phyloP scores from a whole-genome alignment of 2,113 vertebrate genomes.

The Thryonomys swinderianus region DNA sequence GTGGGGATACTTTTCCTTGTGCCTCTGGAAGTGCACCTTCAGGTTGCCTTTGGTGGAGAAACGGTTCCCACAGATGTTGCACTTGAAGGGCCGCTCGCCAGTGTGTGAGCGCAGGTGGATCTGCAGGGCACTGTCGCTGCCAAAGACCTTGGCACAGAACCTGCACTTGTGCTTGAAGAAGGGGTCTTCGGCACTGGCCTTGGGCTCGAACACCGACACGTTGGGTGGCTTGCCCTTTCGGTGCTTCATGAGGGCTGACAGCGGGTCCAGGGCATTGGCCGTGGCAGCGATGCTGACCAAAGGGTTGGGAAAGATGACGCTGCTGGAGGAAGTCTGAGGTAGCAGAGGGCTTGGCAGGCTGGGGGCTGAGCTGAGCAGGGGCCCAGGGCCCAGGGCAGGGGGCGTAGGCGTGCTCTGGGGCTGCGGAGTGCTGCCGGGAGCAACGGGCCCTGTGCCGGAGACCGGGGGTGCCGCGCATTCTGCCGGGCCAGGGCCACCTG shows the following conservation, averaged over 20 bases:
- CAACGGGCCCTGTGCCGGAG: slow-evolving; percentile 85
- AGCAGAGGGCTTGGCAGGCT: slow-evolving; percentile 94
- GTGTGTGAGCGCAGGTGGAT: slow-evolving; percentile 99
- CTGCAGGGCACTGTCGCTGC: slow-evolving; percentile 98
- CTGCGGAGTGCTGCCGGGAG: slow-evolving; percentile 80
- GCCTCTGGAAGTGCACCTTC: slow-evolving; percentile 99
- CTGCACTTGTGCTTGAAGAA: slow-evolving; percentile 99
- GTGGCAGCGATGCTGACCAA: slow-evolving; percentile 98
- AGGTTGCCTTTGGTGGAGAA: slow-evolving; percentile 99
- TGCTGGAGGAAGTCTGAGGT: slow-evolving; percentile 97
- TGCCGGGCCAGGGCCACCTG: slow-evolving; percentile 84
- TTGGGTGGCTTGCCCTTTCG: slow-evolving; percentile 99
- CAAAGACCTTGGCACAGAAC: slow-evolving; percentile 99
- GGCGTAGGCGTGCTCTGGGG: slow-evolving; percentile 92
- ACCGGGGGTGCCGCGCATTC: slow-evolving; percentile 86
- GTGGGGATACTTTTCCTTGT: slow-evolving; percentile 99
- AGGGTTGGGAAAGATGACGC: slow-evolving; percentile 99
- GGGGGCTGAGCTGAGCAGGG: slow-evolving; percentile 91
- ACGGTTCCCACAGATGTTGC: slow-evolving; percentile 99
- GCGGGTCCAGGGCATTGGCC: slow-evolving; percentile 97
- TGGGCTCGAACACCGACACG: slow-evolving; percentile 98
- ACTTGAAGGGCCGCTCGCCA: slow-evolving; percentile 98
- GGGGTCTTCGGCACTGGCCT: slow-evolving; percentile 97
- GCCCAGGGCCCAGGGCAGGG: slow-evolving; percentile 91
- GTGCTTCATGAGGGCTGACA: slow-evolving; percentile 98